Percentiles rank a stretch among this genome's conserved stretches.
Conservation (phyloP, 1,140 invertebrate genomes). For the Daktulosphaira vitifoliae region DNA sequence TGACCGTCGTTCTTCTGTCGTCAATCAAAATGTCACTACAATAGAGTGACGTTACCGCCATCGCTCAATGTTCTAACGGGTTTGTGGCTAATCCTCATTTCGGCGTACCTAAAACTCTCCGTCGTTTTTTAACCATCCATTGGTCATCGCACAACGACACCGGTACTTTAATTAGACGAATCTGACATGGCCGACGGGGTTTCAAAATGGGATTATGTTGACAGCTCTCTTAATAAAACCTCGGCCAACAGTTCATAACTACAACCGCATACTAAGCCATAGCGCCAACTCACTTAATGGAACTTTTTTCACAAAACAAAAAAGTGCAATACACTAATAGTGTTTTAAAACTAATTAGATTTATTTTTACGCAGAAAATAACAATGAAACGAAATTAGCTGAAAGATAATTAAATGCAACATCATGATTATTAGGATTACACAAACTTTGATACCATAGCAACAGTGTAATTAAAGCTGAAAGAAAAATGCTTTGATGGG, state of each 20-base stretch:
- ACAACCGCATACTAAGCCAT: neutral
- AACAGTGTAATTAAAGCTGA: too few species aligned
- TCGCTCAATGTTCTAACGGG: neutral
- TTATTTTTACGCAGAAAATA: too few species aligned
- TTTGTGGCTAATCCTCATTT: neutral
- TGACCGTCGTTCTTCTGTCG: conserved; percentile 31
- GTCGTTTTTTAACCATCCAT: too few species aligned
- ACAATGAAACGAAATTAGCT: too few species aligned
- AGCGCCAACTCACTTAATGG: too few species aligned
- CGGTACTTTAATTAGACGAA: conserved; percentile 25
- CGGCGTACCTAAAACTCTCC: neutral
- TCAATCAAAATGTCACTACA: conserved; percentile 27
- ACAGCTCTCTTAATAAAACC: conserved; percentile 1
- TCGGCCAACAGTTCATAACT: conserved; percentile 15
- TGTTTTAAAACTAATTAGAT: too few species aligned
- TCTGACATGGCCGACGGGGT: neutral
- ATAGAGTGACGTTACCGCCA: neutral
- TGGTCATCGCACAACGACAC: neutral
- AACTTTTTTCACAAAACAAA: too few species aligned
- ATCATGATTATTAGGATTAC: too few species aligned
- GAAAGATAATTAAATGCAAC: too few species aligned
- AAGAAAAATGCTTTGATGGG: too few species aligned
- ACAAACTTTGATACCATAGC: too few species aligned
- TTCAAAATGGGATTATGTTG: conserved; percentile 13
- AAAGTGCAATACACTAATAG: too few species aligned